A percentile compares a stretch with the other conserved stretches of the same genome.
Evolutionary conservation across 2,888 invertebrate species (phyloP).

Genomic region (Sarcophaga carnaria): DNA sequence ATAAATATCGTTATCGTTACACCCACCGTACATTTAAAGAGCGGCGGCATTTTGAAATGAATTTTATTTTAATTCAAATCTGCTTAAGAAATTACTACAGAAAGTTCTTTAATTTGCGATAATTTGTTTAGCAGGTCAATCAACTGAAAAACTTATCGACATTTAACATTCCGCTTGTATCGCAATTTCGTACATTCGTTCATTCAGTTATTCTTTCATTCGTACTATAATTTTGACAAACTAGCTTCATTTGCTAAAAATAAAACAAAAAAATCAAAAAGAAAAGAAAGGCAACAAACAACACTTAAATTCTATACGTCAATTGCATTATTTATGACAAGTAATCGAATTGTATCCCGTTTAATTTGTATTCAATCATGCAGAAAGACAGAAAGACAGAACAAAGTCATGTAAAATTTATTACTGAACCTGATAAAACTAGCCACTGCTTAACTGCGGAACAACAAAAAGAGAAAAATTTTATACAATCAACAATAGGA

Average conservation of each 20-base stretch:
- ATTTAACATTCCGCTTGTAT: background rate
- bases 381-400: background rate
- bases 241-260: slow-evolving; percentile 5
- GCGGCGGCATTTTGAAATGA: too few species aligned
- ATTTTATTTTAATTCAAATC: too few species aligned
- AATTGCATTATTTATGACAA: slow-evolving; percentile 3
- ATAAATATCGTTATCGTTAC: background rate
- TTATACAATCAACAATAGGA: background rate
- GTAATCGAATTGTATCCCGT: background rate
- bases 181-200: background rate
- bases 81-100: too few species aligned
- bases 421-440: too few species aligned
- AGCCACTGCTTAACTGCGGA: too few species aligned
- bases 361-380: background rate
- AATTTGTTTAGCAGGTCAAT: background rate
- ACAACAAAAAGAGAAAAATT: background rate
- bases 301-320: slow-evolving; percentile 11
- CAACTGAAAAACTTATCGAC: background rate
- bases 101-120: too few species aligned
- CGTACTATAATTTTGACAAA: slow-evolving; percentile 38
- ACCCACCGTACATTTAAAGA: background rate
- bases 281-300: slow-evolving; percentile 9
- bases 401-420: slow-evolving; percentile 7
- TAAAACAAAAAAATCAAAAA: too few species aligned
- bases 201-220: slow-evolving; percentile 6